Base-by-base conservation (phyloP, 1,140 invertebrate genomes). In the Cepaea nemoralis region DNA sequence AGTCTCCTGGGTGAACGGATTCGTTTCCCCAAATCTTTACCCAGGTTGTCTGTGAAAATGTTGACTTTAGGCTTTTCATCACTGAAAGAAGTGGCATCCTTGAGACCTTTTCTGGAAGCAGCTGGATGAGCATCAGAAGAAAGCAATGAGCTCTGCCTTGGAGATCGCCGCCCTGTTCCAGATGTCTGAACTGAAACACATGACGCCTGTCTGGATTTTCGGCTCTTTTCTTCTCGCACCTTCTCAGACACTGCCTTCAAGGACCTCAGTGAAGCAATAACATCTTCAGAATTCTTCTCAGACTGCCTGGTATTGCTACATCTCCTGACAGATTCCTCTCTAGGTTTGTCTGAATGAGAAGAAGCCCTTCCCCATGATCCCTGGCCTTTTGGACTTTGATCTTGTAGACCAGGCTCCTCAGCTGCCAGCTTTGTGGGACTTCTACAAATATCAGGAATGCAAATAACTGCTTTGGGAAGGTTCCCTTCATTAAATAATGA, bases 31-130 rank as follows among this genome's bases (percentile, higher is more conserved):
- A 80, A 59, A 55, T 80, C 78, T 12, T 35, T 33, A 5, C 78
- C 69, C 19, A 80, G n/a, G 19, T 71, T 73, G 55, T 80, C 78
- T 24, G 78, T 73, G 35, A 80, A 80, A 55, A 80, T 80, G n/a
- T 80, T 80, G 22, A 80, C 39, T 59, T 80, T 80, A 0, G 42
- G 78, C 35, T 63, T 70, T 27, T 80, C 78, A 33, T 71, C 67
- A 45, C 35, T 31, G 8, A 35, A 1, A 45, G 77, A 24, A 14
- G 22, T 2, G 5, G 45, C 3, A 31, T 37, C 40, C 22, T 50
- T 45, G 1, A n/a, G 10, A 12, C 48, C 37, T n/a, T 77, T 59
- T 22, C 19, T 45, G n/a, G 19, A 2, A 39, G 19, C 66, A 12
- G 1, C 8, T 6, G 48, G 71, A 42, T 31, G 31, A 39, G 42